Conservation (phyloP, 2,113 vertebrate genomes). For the Melanocharis versteri region DNA sequence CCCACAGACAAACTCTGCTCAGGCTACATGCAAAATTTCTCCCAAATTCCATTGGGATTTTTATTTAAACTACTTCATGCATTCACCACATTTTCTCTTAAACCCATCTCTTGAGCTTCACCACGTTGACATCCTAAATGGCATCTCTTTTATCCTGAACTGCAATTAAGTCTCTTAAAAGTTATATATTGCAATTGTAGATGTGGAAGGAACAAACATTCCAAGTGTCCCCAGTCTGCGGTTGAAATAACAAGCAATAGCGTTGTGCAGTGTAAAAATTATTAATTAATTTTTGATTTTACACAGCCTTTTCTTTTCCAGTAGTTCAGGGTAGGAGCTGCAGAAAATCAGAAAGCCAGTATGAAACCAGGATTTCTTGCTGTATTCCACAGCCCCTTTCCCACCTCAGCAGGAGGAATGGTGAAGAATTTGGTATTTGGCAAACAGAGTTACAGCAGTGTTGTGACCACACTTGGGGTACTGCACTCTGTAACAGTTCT, state of each 20-base stretch:
- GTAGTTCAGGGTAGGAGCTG: background rate
- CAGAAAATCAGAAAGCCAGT: background rate
- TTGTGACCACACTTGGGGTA: background rate
- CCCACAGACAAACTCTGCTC: background rate
- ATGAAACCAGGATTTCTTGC: background rate
- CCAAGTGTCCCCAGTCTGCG: background rate
- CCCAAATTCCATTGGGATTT: background rate
- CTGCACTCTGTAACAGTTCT: background rate
- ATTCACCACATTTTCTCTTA: background rate
- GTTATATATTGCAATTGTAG: background rate
- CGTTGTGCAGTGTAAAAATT: background rate
- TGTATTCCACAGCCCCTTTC: background rate
- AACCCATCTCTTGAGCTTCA: background rate
- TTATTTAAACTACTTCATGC: background rate
- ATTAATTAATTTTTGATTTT: background rate
- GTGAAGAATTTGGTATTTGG: background rate
- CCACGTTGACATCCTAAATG: background rate
- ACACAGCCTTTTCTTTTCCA: background rate
- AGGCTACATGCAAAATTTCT: background rate
- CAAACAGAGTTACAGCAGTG: no score
- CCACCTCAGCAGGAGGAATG: background rate
- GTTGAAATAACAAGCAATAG: fast-evolving
- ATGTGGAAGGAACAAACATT: background rate
- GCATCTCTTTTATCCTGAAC: background rate
- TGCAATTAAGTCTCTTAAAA: background rate